Conservation (phyloP, 2,797 vertebrate genomes). For the Xyrichtys novacula region DNA sequence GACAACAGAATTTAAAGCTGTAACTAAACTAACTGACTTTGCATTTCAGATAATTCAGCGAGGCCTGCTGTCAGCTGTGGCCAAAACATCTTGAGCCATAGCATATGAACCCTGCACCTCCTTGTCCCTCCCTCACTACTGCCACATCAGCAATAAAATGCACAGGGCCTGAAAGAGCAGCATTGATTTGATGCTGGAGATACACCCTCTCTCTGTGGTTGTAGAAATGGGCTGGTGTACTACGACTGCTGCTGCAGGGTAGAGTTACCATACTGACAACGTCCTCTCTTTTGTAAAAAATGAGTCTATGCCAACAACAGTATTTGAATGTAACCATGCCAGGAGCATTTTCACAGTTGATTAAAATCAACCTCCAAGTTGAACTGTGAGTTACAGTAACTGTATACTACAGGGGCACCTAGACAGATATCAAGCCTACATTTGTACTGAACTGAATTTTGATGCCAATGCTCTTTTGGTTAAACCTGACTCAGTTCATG, state of each 20-base stretch:
- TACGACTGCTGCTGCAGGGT: constrained; percentile 10
- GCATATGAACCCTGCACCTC: constrained; percentile 28
- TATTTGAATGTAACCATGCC: constrained; percentile 23
- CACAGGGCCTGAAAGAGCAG: constrained; percentile 38
- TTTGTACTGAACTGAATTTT: background rate
- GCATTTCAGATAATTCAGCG: constrained; percentile 14
- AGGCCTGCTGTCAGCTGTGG: constrained; percentile 2
- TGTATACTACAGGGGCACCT: background rate
- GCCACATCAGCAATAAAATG: constrained; percentile 68
- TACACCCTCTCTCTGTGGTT: constrained; percentile 53
- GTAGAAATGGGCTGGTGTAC: constrained; percentile 26
- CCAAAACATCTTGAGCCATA: constrained; percentile 33
- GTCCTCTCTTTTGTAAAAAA: constrained; percentile 25
- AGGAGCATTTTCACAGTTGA: constrained; percentile 3
- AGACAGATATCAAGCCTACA: background rate
- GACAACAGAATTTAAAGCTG: background rate
- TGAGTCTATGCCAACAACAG: constrained; percentile 1
- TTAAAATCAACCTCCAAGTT: constrained; percentile 3
- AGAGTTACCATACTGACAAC: constrained; percentile 31
- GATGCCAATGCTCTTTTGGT: background rate
- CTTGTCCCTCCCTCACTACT: constrained; percentile 19
- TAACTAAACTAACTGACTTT: background rate
- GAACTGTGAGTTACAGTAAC: background rate
- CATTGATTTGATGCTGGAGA: constrained; percentile 45
- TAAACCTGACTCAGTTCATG: background rate